phyloP scores from a whole-genome alignment of 2,797 vertebrate genomes.

The Poeciliopsis infans region DNA sequence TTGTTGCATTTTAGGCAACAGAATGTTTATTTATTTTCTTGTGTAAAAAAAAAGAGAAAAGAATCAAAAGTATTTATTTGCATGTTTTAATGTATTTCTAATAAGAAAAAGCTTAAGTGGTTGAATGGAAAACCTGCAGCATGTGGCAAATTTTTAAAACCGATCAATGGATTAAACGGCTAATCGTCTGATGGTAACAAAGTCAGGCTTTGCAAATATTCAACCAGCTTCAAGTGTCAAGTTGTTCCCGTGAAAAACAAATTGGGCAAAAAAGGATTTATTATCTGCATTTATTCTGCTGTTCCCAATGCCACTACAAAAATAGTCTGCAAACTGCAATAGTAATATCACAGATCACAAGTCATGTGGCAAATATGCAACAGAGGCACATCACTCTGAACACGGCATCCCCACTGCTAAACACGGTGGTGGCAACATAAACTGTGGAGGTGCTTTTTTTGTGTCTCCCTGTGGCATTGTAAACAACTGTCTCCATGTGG shows the following conservation, averaged over 20 bases:
- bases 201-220: neutral
- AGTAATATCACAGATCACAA: neutral
- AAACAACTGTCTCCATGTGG: neutral
- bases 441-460: neutral
- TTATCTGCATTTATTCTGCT: neutral
- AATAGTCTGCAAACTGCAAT: neutral
- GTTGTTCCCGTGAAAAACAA: neutral
- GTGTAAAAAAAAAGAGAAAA: too few species aligned
- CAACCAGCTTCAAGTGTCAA: neutral
- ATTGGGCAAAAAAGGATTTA: neutral
- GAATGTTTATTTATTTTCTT: too few species aligned
- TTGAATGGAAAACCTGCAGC: too few species aligned
- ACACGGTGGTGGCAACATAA: neutral
- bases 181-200: neutral
- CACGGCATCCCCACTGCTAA: neutral
- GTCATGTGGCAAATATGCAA: neutral
- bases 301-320: neutral
- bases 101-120: too few species aligned
- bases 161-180: too few species aligned
- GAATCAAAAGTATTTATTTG: too few species aligned
- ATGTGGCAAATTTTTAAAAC: too few species aligned
- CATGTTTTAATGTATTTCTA: too few species aligned
- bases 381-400: neutral
- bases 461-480: neutral
- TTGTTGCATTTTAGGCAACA: too few species aligned